Conservation (phyloP, 1,140 invertebrate species). For the Euwallacea similis region DNA sequence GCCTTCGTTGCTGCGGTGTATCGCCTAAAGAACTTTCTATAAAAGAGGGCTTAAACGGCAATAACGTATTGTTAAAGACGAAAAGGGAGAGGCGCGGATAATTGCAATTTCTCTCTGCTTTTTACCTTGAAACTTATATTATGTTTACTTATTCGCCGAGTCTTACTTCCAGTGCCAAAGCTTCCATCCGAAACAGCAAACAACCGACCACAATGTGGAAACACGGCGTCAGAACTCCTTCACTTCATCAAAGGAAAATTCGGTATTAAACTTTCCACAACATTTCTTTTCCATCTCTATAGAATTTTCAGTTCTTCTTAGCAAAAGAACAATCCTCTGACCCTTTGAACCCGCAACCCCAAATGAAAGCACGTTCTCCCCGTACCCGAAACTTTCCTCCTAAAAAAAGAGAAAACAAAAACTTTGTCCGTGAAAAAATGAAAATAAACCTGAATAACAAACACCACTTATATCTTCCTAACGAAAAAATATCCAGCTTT, state of each 20-base stretch:
- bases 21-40: not conserved
- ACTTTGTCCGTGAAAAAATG: constrained; percentile 36
- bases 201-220: constrained; percentile 1
- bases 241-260: no score
- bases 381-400: constrained; percentile 23
- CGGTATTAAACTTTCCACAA: not conserved
- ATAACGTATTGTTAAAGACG: constrained; percentile 8
- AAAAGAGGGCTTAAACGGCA: constrained; percentile 8
- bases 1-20: no score
- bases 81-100: constrained; percentile 1
- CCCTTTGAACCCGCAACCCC: constrained; percentile 7
- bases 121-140: constrained; percentile 10
- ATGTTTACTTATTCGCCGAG: constrained; percentile 1
- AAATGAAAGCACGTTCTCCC: not conserved
- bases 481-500: constrained; percentile 33
- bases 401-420: constrained; percentile 29
- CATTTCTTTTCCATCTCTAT: constrained; percentile 26
- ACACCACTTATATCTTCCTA: constrained; percentile 39
- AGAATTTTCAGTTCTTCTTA: constrained; percentile 12
- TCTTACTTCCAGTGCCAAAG: constrained; percentile 3
- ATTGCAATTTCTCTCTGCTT: constrained; percentile 12
- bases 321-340: constrained; percentile 4
- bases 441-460: constrained; percentile 40
- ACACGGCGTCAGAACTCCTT: no score
- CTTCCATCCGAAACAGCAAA: constrained; percentile 7